phyloP scores from a whole-genome alignment of 2,888 invertebrate genomes.

The Bellardia bayeri region DNA sequence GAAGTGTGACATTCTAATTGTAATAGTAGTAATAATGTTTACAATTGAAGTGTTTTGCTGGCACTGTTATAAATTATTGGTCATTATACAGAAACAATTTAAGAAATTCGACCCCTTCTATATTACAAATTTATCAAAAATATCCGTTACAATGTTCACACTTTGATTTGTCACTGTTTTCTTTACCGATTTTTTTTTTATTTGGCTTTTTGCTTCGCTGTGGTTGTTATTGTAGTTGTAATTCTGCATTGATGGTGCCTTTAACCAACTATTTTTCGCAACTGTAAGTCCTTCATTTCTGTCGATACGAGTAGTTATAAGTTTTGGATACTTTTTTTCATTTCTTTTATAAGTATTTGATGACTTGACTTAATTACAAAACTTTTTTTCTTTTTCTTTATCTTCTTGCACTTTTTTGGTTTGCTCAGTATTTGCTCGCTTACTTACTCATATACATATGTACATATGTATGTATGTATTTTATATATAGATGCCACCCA shows the following conservation, averaged over 20 bases:
- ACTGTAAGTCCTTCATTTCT: conserved; percentile 30
- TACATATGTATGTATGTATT: neutral
- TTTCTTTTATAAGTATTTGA: conserved; percentile 61
- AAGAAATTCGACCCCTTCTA: no score
- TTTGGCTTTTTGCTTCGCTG: conserved; percentile 8
- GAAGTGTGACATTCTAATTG: no score
- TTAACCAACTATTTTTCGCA: neutral
- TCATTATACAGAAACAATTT: no score
- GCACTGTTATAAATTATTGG: no score
- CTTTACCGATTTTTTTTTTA: neutral
- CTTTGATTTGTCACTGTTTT: neutral
- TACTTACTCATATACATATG: conserved; percentile 29
- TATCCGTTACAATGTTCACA: no score
- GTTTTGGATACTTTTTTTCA: conserved; percentile 36
- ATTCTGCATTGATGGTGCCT: conserved; percentile 7
- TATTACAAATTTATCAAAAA: no score
- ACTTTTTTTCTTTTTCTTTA: conserved; percentile 51
- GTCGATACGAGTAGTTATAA: conserved; percentile 35
- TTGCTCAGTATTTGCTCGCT: neutral
- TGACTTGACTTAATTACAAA: conserved; percentile 72
- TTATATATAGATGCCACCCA: conserved; percentile 7
- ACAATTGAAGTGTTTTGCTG: no score
- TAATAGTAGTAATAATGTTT: no score
- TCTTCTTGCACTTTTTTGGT: neutral
- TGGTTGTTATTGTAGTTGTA: conserved; percentile 4